Evolutionary conservation across 2,888 invertebrate genomes (phyloP).

Genomic region (Oxyscelio sp.): DNA sequence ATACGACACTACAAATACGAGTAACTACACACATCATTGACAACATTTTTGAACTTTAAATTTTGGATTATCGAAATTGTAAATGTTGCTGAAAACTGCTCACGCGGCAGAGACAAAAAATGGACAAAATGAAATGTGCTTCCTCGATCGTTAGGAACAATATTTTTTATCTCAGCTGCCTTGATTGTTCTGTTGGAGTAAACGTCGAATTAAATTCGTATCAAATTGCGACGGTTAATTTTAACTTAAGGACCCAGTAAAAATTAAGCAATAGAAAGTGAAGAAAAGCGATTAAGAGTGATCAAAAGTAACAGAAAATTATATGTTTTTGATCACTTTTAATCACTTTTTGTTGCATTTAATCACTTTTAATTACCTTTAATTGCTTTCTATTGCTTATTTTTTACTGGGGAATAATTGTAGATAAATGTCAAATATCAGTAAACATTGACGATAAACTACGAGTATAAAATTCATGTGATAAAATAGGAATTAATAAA

Average conservation of each 20-base stretch:
- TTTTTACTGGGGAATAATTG: too few species aligned
- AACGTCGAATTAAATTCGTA: slow-evolving; percentile 39
- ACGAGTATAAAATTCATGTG: slow-evolving; percentile 25
- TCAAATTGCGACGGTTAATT: not conserved
- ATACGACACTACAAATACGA: too few species aligned
- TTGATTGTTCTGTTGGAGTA: slow-evolving; percentile 21
- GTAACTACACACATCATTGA: too few species aligned
- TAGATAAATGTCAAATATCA: not conserved
- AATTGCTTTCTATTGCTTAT: too few species aligned
- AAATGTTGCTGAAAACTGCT: slow-evolving; percentile 41
- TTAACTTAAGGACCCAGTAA: too few species aligned
- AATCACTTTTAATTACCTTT: too few species aligned
- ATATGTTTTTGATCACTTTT: too few species aligned
- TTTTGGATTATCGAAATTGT: slow-evolving; percentile 13
- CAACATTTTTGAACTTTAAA: slow-evolving; percentile 22
- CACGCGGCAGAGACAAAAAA: not conserved
- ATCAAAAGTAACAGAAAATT: too few species aligned
- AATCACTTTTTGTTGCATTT: too few species aligned
- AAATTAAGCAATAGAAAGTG: too few species aligned
- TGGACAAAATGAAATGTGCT: not conserved
- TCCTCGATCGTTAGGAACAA: slow-evolving; percentile 16
- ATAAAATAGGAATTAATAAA: slow-evolving; percentile 17
- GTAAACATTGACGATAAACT: slow-evolving; percentile 3
- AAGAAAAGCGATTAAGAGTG: too few species aligned
- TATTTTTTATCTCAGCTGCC: slow-evolving; percentile 27